phyloP scores from a whole-genome alignment of 1,140 invertebrate species.

The Steinernema khuongi region DNA sequence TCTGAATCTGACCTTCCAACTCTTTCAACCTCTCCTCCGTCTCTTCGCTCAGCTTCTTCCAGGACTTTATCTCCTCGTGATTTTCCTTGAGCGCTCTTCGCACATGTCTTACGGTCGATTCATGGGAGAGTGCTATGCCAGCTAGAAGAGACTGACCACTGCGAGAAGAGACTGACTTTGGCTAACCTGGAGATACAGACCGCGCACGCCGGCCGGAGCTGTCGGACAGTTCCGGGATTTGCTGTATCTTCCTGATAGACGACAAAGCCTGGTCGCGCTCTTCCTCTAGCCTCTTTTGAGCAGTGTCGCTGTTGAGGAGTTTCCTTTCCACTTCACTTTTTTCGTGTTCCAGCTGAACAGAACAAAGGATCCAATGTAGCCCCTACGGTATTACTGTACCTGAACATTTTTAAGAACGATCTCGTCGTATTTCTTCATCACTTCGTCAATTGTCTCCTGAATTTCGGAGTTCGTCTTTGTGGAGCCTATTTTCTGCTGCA shows the following conservation, averaged over 20 bases:
- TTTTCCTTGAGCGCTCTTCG: not conserved
- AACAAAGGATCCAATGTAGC: not conserved
- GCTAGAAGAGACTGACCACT: too few species aligned
- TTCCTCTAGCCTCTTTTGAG: not conserved
- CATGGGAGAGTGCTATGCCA: not conserved
- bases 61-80: not conserved
- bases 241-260: not conserved
- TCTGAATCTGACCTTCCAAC: not conserved
- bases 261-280: not conserved
- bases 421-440: slow-evolving; percentile 3
- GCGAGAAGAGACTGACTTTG: not conserved
- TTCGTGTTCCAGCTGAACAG: not conserved
- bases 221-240: not conserved
- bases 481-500: not conserved
- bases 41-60: slow-evolving; percentile 3
- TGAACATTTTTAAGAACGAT: not conserved
- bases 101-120: not conserved
- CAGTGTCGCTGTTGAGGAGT: not conserved
- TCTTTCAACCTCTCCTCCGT: not conserved
- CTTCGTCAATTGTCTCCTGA: not conserved
- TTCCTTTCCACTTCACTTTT: not conserved
- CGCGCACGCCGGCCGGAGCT: not conserved
- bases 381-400: not conserved
- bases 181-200: not conserved
- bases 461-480: not conserved